Evolutionary conservation across 1,140 invertebrate genomes (phyloP).

Genomic region (Cydia strobilella): DNA sequence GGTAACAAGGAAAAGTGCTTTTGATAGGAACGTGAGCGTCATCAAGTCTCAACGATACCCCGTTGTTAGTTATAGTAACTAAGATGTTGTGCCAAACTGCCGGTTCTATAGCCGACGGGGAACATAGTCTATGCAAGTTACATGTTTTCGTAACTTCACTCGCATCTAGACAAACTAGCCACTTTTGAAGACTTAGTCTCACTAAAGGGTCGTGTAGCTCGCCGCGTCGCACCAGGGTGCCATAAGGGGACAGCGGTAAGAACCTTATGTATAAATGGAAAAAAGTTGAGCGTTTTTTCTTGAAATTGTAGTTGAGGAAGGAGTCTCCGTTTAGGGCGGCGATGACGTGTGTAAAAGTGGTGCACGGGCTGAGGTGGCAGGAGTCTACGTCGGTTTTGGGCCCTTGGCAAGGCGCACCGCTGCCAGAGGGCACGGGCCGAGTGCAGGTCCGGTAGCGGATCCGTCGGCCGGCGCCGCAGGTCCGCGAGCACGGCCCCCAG

Average conservation of each 20-base stretch:
- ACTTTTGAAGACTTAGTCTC: slow-evolving; percentile 63
- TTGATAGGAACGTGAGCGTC: slow-evolving; percentile 52
- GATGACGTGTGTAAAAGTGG: slow-evolving; percentile 56
- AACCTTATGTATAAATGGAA: slow-evolving; percentile 70
- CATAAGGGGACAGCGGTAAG: slow-evolving; percentile 65
- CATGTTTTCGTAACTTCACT: slow-evolving; percentile 54
- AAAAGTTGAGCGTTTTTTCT: slow-evolving; percentile 55
- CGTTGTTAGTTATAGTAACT: slow-evolving; percentile 60
- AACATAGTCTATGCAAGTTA: slow-evolving; percentile 55
- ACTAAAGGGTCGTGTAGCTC: slow-evolving; percentile 48
- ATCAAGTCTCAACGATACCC: slow-evolving; percentile 58
- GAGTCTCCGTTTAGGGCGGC: slow-evolving; percentile 67
- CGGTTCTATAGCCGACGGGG: slow-evolving; percentile 51
- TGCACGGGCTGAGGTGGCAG: slow-evolving; percentile 65
- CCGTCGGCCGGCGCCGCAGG: slow-evolving; percentile 62
- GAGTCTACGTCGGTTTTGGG: slow-evolving; percentile 59
- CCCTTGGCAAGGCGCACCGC: slow-evolving; percentile 55
- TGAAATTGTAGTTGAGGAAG: slow-evolving; percentile 59
- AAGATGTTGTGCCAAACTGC: slow-evolving; percentile 61
- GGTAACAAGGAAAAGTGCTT: slow-evolving; percentile 59
- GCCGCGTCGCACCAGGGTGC: slow-evolving; percentile 58
- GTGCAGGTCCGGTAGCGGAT: slow-evolving; percentile 65
- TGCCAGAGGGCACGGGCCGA: slow-evolving; percentile 59
- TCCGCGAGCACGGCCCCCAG: slow-evolving; percentile 69
- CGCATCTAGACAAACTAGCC: slow-evolving; percentile 67